Percentiles rank a stretch among this genome's conserved stretches.
Conservation (phyloP, 2,888 invertebrate genomes). For the Megamerina dolium region DNA sequence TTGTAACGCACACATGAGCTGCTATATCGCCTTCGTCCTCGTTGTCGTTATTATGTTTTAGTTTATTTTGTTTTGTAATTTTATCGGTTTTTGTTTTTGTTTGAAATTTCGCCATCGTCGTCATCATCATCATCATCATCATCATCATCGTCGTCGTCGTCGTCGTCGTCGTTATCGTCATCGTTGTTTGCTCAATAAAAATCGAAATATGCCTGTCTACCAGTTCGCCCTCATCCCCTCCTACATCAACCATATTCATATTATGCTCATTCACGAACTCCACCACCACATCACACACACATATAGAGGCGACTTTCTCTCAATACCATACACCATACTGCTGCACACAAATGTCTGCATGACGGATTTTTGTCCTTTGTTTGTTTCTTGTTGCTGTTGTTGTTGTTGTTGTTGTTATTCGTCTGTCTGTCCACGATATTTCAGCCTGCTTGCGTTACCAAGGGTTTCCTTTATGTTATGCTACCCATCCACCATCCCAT, state of each 20-base stretch:
- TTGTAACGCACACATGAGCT: neutral
- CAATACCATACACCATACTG: too few relatives aligned
- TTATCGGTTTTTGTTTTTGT: constrained; percentile 37
- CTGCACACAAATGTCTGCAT: too few relatives aligned
- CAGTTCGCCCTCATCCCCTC: neutral
- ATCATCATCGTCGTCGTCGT: too few relatives aligned
- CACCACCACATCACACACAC: constrained; percentile 16
- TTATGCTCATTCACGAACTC: constrained; percentile 5
- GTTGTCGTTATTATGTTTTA: too few relatives aligned
- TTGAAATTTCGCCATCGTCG: constrained; percentile 38
- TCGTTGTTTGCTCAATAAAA: constrained; percentile 48
- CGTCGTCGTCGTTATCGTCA: too few relatives aligned
- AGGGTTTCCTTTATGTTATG: constrained; percentile 42
- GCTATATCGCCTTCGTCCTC: too few relatives aligned
- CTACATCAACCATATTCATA: neutral
- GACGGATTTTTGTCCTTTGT: constrained; percentile 21
- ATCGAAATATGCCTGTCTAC: constrained; percentile 33
- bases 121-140: too few relatives aligned
- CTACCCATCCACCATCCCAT: too few relatives aligned
- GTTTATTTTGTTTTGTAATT: constrained; percentile 11
- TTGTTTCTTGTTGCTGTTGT: constrained; percentile 14
- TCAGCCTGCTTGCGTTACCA: constrained; percentile 37
- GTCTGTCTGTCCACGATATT: constrained; percentile 1
- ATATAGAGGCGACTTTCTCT: too few relatives aligned
- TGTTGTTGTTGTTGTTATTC: constrained; percentile 32